Conservation (phyloP, 2,113 vertebrate species). For the Zosterops japonicus region DNA sequence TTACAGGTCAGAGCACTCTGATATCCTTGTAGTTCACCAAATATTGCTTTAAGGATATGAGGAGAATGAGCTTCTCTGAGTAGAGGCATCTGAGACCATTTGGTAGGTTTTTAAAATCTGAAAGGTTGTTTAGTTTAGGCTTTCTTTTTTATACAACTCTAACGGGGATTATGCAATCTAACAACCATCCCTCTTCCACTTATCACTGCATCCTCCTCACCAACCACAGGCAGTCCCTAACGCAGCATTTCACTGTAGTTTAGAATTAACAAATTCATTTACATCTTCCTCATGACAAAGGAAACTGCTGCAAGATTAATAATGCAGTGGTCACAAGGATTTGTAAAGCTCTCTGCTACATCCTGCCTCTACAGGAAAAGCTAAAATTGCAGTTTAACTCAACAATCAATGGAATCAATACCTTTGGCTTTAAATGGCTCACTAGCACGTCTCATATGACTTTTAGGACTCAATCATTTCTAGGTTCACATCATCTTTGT, state of each 20-base stretch:
- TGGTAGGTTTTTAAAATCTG: background rate
- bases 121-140: background rate
- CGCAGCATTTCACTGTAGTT: background rate
- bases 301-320: background rate
- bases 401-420: background rate
- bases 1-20: slow-evolving; percentile 1
- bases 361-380: background rate
- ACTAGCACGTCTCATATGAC: accelerated
- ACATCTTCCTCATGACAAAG: background rate
- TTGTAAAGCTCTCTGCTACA: background rate
- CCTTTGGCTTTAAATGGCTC: background rate
- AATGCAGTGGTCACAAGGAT: background rate
- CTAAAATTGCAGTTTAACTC: background rate
- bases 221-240: background rate
- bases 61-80: background rate
- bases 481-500: background rate
- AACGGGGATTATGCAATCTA: background rate
- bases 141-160: background rate
- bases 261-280: background rate
- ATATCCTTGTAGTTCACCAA: background rate
- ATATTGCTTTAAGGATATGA: background rate
- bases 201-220: background rate
- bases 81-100: background rate
- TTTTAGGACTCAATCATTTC: background rate
- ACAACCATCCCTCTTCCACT: background rate